Conservation (phyloP, 2,113 vertebrate species). For the Dinomys branickii region DNA sequence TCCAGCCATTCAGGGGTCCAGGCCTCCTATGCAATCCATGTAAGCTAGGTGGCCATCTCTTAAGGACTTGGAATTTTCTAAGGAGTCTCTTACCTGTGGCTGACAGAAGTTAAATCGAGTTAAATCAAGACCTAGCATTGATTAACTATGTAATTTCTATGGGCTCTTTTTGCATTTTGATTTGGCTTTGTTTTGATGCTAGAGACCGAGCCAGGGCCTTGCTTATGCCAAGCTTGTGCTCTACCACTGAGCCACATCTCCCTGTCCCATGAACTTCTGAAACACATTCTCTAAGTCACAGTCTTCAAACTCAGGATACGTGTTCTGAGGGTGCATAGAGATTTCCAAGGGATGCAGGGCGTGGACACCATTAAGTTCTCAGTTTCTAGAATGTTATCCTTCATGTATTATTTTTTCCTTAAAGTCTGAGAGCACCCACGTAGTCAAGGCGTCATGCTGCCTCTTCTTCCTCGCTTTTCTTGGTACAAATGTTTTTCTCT, state of each 20-base stretch:
- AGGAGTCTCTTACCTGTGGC: neutral
- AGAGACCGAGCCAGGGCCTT: neutral
- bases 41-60: neutral
- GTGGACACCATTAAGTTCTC: neutral
- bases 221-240: neutral
- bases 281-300: neutral
- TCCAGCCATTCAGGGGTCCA: neutral
- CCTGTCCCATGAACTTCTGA: neutral
- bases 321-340: neutral
- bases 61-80: neutral
- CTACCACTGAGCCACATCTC: neutral
- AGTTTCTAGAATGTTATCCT: slow-evolving; percentile 22
- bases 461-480: slow-evolving; percentile 1
- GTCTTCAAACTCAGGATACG: neutral
- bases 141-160: neutral
- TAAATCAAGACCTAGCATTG: neutral
- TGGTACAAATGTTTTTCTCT: neutral
- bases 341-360: neutral
- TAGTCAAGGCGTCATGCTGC: neutral
- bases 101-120: neutral
- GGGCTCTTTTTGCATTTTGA: neutral
- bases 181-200: neutral
- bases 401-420: neutral
- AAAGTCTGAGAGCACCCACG: neutral
- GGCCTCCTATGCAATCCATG: neutral